phyloP scores from a whole-genome alignment of 1,140 invertebrate genomes.

The Trypoxylus dichotomus region DNA sequence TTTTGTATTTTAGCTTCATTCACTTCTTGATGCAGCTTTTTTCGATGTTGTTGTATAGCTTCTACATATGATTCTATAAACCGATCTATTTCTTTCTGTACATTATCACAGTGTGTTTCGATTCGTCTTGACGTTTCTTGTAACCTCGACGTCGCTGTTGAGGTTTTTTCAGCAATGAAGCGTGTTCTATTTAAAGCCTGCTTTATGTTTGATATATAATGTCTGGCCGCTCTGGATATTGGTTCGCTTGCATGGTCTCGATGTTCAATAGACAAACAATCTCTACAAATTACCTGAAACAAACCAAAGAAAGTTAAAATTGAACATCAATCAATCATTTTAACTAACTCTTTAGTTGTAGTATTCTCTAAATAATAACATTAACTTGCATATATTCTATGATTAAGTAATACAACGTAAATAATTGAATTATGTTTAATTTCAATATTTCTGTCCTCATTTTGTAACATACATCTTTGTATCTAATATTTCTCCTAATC shows the following conservation, averaged over 20 bases:
- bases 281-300: slow-evolving; percentile 59
- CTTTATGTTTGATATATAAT: slow-evolving; percentile 54
- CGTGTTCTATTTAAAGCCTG: slow-evolving; percentile 57
- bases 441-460: too few species aligned
- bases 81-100: slow-evolving; percentile 62
- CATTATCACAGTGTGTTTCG: slow-evolving; percentile 56
- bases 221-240: slow-evolving; percentile 56
- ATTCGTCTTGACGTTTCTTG: slow-evolving; percentile 55
- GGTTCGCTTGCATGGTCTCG: slow-evolving; percentile 57
- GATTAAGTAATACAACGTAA: too few species aligned
- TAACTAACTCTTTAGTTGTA: too few species aligned
- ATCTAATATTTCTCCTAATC: too few species aligned
- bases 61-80: slow-evolving; percentile 64
- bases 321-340: too few species aligned
- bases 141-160: slow-evolving; percentile 44
- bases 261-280: slow-evolving; percentile 58
- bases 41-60: slow-evolving; percentile 63
- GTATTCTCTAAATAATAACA: too few species aligned
- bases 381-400: too few species aligned
- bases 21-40: slow-evolving; percentile 22
- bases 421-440: too few species aligned
- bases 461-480: too few species aligned
- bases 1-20: slow-evolving; percentile 55
- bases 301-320: not conserved
- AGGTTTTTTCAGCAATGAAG: slow-evolving; percentile 54